Base-by-base conservation (phyloP, 2,888 invertebrate species). In the Venusia cambrica region DNA sequence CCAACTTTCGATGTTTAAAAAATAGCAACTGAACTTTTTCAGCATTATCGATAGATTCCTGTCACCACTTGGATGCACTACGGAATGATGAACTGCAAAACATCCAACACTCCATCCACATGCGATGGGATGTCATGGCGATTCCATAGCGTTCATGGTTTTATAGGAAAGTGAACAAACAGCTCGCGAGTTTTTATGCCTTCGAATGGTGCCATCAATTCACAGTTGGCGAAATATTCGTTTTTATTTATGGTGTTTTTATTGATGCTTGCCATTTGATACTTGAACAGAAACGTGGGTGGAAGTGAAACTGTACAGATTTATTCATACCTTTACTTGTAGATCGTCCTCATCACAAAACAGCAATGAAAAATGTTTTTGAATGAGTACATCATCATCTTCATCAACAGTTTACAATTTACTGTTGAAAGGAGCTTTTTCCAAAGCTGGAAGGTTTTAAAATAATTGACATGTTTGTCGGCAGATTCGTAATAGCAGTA, bases 51-150 rank as follows among this genome's bases (percentile, higher is more conserved):
- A 54, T 44, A 54, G 51, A 54, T 45, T 39, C 28, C 43, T 56
- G 63, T 62, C 61, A 60, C 57, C 64, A 59, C 50, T 64, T 62
- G 57, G 57, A 59, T 60, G 54, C 43, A 38, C 56, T 53, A 15
- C 7, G n/a, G n/a, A n/a, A 68, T 71, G 74, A 75, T 70, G 60
- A 58, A 75, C 64, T 68, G 74, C 59, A 51, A 62, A 62, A 66
- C 58, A 63, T 62, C 51, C 60, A 56, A 48, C 43, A 33, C 42
- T 26, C 35, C 36, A 38, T 32, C 40, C 37, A 45, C 34, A 36
- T 45, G 32, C 45, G 37, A 46, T 46, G 39, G 37, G 38, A 29
- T 45, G 46, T 40, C 36, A 50, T 45, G 38, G 24, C 33, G 45
- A 40, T 45, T 36, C 41, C 39, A 37, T 29, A 8, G 31, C 39